phyloP scores from a whole-genome alignment of 2,888 invertebrate species.

The Sphaerophoria rueppellii region DNA sequence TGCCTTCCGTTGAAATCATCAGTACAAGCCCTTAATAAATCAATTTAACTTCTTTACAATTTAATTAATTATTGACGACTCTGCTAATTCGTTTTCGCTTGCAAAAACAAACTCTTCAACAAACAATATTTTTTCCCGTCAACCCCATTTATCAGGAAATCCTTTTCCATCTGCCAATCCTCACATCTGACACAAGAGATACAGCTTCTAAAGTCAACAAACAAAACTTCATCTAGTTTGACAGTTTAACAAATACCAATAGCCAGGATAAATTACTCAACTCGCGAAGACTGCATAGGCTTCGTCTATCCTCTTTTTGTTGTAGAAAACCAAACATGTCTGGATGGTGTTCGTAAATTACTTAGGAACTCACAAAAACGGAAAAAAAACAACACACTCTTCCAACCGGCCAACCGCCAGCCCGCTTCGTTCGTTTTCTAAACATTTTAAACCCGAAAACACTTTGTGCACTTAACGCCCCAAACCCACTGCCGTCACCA shows the following conservation, averaged over 20 bases:
- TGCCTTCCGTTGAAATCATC: too few species aligned
- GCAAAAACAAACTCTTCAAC: background rate
- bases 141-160: conserved; percentile 7
- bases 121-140: background rate
- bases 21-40: too few species aligned
- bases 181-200: background rate
- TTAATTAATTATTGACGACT: background rate
- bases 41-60: too few species aligned
- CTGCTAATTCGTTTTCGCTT: too few species aligned
- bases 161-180: conserved; percentile 22
- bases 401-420: too few species aligned
- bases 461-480: conserved; percentile 21
- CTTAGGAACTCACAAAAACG: conserved; percentile 5
- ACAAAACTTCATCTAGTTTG: conserved; percentile 20
- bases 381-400: background rate
- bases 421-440: background rate
- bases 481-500: background rate
- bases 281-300: background rate
- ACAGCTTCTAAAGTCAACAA: conserved; percentile 26
- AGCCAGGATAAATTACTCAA: conserved; percentile 10
- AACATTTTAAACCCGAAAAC: conserved; percentile 27
- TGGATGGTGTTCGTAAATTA: background rate
- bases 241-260: conserved; percentile 37
- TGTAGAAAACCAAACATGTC: background rate
- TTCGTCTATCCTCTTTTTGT: background rate